Evolutionary conservation across 1,140 invertebrate genomes (phyloP), one percentile per base, ranked within the genome.

Genomic region (Heliconius congener): DNA sequence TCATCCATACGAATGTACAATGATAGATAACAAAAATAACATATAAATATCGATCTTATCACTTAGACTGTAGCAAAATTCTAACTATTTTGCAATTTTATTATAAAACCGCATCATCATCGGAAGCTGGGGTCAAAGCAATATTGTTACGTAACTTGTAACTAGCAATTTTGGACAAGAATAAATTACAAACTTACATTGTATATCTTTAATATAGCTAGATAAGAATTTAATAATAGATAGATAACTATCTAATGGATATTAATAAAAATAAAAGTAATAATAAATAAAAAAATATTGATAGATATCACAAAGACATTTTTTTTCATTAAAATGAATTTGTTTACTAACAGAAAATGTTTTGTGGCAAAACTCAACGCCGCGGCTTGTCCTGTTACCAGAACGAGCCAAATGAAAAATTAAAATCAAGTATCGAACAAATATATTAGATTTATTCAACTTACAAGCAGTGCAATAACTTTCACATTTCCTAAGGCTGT

Each of bases 51-150:
- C 0, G 16, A 66, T 66, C 23, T 66, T 30, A 66, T 66, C 4
- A 66, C 11, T 30, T 66, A 30, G 27, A 66, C 60, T 30, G 0
- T 30, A 66, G 16, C 27, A 66, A 66, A 66, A 66, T 30, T 16
- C 30, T 66, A 66, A 30, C 11, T 13, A 66, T 30, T 66, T 66
- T 30, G 60, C 60, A 66, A 66, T 66, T 66, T 66, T 66, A 66
- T 66, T 66, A 66, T 66, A 66, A 66, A 66, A 66, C 13, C 60
- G 60, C 60, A 66, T 30, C 60, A 66, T 66, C 60, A 66, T 66
- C 60, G 60, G 60, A 66, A 66, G 60, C 60, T 66, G 27, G 60
- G 60, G 60, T 66, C 60, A 66, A 66, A 66, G 60, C 27, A 13
- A 66, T 57, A 57, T 5, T 30, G 27, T 66, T 66, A 30, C 60